Evolutionary conservation across 1,140 invertebrate species (phyloP).

Genomic region (Nasonia vitripennis): DNA sequence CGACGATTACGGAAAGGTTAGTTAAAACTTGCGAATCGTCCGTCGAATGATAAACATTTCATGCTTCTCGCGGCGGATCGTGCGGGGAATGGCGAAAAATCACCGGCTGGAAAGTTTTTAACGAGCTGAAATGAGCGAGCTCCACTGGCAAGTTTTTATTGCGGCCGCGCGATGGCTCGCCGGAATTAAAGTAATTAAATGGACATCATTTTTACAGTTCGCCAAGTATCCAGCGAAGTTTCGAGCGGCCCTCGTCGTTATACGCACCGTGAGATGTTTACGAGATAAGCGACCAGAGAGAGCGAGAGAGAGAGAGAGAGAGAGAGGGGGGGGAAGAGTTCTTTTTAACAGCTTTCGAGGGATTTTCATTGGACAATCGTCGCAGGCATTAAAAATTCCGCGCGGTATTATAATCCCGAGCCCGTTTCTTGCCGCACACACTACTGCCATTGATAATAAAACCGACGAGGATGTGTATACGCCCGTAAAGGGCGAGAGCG

Average conservation of each 20-base stretch:
- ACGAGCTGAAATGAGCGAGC: background rate
- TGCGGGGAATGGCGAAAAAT: background rate
- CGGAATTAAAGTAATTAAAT: background rate
- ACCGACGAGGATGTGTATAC: background rate
- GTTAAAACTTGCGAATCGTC: background rate
- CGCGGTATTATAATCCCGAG: too few species aligned
- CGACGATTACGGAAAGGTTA: background rate
- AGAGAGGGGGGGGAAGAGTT: background rate
- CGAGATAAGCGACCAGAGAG: background rate
- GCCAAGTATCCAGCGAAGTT: too few species aligned
- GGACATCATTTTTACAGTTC: background rate
- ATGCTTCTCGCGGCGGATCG: background rate
- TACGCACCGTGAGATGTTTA: background rate
- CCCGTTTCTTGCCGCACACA: too few species aligned
- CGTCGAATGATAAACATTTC: background rate
- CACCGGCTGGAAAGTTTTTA: background rate
- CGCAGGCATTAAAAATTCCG: too few species aligned
- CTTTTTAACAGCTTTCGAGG: background rate
- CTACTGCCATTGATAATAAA: background rate
- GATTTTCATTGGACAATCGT: too few species aligned
- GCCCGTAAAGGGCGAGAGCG: too few species aligned
- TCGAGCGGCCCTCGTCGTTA: too few species aligned
- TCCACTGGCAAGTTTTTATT: background rate
- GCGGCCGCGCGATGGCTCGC: background rate
- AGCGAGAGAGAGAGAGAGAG: too few species aligned